Evolutionary conservation across 2,888 invertebrate genomes (phyloP).

Genomic region (Microdon myrmicae): DNA sequence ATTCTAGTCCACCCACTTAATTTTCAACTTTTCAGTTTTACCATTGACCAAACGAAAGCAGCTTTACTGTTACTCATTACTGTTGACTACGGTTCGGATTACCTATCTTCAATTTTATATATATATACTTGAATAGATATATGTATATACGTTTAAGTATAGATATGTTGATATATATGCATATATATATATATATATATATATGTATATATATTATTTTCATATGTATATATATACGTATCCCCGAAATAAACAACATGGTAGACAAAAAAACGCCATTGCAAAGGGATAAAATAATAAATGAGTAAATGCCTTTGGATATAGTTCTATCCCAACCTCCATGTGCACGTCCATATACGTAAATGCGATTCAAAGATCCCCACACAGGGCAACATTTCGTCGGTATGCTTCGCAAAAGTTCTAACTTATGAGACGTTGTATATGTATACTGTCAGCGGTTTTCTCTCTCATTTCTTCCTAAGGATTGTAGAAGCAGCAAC

Average conservation of each 20-base stretch:
- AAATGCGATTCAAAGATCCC: constrained; percentile 51
- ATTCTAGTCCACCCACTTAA: constrained; percentile 42
- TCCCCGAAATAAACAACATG: constrained; percentile 51
- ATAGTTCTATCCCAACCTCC: constrained; percentile 50
- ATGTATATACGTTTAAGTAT: constrained; percentile 42
- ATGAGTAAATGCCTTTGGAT: constrained; percentile 50
- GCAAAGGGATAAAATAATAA: constrained; percentile 53
- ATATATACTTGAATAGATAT: constrained; percentile 24
- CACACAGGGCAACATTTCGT: constrained; percentile 47
- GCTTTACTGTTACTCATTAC: constrained; percentile 52
- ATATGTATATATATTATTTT: constrained; percentile 33
- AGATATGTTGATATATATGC: constrained; percentile 23
- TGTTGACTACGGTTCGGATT: constrained; percentile 41
- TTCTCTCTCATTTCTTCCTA: constrained; percentile 45
- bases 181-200: constrained; percentile 34
- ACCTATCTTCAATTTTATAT: constrained; percentile 33
- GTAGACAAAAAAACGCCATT: constrained; percentile 52
- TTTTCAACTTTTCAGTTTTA: constrained; percentile 44
- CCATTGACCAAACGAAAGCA: constrained; percentile 51
- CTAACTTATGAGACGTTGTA: constrained; percentile 49
- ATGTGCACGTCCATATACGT: constrained; percentile 48
- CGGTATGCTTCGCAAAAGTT: constrained; percentile 47
- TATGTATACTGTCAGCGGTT: constrained; percentile 31
- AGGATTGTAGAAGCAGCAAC: constrained; percentile 40
- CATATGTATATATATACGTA: too few species aligned